phyloP scores from a whole-genome alignment of 2,113 vertebrate genomes.

The Tyto alba region DNA sequence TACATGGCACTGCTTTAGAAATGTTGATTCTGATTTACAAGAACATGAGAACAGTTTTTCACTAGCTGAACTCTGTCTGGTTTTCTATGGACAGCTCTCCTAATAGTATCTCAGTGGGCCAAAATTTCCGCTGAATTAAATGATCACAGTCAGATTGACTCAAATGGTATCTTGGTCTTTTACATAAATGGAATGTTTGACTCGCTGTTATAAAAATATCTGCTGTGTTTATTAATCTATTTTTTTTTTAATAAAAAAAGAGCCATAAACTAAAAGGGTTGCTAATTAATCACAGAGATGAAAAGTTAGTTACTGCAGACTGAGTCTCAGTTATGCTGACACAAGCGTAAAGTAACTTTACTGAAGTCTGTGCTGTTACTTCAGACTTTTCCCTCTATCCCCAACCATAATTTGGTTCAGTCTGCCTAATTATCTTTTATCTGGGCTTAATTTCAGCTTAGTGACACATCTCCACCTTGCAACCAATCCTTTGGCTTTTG shows the following conservation, averaged over 20 bases:
- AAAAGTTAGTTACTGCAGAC: neutral
- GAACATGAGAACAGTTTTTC: neutral
- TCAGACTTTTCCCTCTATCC: neutral
- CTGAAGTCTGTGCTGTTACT: neutral
- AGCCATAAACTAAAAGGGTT: neutral
- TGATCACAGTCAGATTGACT: neutral
- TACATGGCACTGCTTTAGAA: neutral
- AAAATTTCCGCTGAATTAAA: neutral
- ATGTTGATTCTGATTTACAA: neutral
- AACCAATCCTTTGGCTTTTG: neutral
- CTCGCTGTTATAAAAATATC: neutral
- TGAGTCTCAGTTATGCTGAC: neutral
- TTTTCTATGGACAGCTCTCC: neutral
- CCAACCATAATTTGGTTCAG: neutral
- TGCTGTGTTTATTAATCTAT: constrained; percentile 25
- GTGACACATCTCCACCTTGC: neutral
- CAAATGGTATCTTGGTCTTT: neutral
- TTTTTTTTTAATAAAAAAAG: neutral
- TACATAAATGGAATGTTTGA: neutral
- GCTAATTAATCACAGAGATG: constrained; percentile 14
- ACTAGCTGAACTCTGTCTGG: neutral
- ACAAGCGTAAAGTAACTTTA: neutral
- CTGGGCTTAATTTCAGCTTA: constrained; percentile 4
- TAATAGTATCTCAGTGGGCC: neutral
- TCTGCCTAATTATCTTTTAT: neutral